phyloP scores from a whole-genome alignment of 2,888 invertebrate genomes.

The Odontothrips loti region DNA sequence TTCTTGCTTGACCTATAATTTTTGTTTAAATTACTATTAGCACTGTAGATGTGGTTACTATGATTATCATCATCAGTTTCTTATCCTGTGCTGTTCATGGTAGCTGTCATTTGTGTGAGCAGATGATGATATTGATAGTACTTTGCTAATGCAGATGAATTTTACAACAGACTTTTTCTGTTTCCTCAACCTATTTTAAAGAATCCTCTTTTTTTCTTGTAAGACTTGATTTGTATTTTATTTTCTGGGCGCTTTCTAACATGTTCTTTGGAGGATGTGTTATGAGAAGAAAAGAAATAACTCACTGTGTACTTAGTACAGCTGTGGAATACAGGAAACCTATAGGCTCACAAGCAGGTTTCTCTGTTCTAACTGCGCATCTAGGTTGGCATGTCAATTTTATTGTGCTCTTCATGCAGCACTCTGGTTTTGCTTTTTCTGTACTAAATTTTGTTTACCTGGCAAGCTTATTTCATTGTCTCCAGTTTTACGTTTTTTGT shows the following conservation, averaged over 20 bases:
- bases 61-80: too few species aligned
- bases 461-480: neutral
- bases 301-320: neutral
- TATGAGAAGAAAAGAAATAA: neutral
- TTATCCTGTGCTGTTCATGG: too few species aligned
- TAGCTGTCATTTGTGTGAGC: too few species aligned
- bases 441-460: slow-evolving; percentile 1
- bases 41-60: too few species aligned
- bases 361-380: neutral
- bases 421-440: neutral
- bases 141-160: too few species aligned
- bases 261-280: neutral
- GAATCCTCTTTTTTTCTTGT: neutral
- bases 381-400: slow-evolving; percentile 5
- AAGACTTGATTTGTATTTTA: neutral
- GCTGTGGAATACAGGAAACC: neutral
- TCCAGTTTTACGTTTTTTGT: neutral
- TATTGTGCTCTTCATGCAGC: neutral
- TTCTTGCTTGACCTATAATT: too few species aligned
- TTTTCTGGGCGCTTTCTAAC: neutral
- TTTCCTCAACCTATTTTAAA: neutral
- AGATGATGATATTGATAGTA: too few species aligned
- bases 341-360: too few species aligned
- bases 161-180: neutral
- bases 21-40: too few species aligned